Base-by-base conservation (phyloP, 23 tunicate species). In the Aplidium turbinatum region DNA sequence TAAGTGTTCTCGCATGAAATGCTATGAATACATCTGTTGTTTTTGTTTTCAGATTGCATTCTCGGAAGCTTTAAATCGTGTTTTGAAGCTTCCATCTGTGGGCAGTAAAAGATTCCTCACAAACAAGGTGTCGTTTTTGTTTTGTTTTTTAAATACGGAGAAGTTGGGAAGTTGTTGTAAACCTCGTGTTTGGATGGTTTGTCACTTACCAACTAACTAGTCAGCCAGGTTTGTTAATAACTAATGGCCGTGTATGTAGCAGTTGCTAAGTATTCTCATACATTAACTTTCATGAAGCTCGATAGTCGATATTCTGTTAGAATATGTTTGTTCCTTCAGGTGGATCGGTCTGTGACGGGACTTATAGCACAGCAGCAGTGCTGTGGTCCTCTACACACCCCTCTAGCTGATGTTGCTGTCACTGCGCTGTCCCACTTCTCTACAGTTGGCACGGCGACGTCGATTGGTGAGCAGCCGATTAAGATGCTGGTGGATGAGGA, bases 401-500 rank as follows among this genome's bases (percentile, higher is more conserved):
- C 96, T 11, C 63, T 89, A 19, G 81, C 89, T 52, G 96, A 89
- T 63, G 85, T 89, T 25, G 96, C 88, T 31, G 96, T 89, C 7
- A 78, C 89, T 1, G 58, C 89, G 0, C 63, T 89, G 33, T 75
- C 89, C 7, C 89, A 89, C 45, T 82, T 82, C 50, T 42, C 72
- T 13, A 65, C 71, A 33, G 63, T 40, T 32, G 96, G 96, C 19
- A 63, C 79, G 33, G 96, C 96, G 0, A 89, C 96, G 7, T 80
- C 96, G 1, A 81, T 89, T 23, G 96, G 96, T 35, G 96, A 89
- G 61, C 96, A 89, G 46, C 96, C 96, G 21, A 63, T 89, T 54
- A 89, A 89, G 42, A 82, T 89, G 85, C 46, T 89, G 60, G 85
- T 73, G 2, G 78, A 89, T 54, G 79, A 51, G 32, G 16, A 72